Percentiles rank a stretch among this genome's conserved stretches.
Evolutionary conservation across 53 echinoderm and acorn worm genomes (phyloP).

Genomic region (Echinarachnius parma): DNA sequence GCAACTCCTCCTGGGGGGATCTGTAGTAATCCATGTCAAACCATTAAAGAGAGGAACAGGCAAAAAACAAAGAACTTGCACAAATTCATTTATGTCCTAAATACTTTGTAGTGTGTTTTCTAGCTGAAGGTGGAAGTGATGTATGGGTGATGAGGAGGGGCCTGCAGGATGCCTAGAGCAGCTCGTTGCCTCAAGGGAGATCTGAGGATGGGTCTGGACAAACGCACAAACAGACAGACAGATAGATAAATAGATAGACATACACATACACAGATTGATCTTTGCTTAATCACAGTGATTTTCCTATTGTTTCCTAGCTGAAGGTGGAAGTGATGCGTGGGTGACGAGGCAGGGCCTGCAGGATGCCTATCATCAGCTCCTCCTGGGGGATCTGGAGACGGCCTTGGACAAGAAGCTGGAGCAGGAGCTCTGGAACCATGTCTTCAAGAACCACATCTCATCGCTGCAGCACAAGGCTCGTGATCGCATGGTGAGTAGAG

Average conservation of each 20-base stretch:
- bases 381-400: constrained; percentile 77
- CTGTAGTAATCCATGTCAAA: too few relatives aligned
- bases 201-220: too few relatives aligned
- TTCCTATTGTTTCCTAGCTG: constrained; percentile 52
- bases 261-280: too few relatives aligned
- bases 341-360: constrained; percentile 86
- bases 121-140: too few relatives aligned
- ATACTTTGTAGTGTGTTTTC: background rate
- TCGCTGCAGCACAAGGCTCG: constrained; percentile 87
- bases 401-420: constrained; percentile 96
- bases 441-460: constrained; percentile 96
- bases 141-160: too few relatives aligned
- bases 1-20: too few relatives aligned
- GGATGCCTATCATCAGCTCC: constrained; percentile 76
- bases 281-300: background rate
- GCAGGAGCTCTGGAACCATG: constrained; percentile 96
- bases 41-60: too few relatives aligned
- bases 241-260: too few relatives aligned
- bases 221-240: too few relatives aligned
- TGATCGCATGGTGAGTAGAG: constrained; percentile 78
- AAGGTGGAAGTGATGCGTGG: constrained; percentile 92
- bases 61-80: too few relatives aligned
- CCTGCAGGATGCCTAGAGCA: too few relatives aligned
- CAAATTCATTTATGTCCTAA: too few relatives aligned
- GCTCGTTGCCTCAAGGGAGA: constrained; percentile 69